Percentiles rank a stretch among this genome's conserved stretches.
Evolutionary conservation across 2,888 invertebrate species (phyloP).

Genomic region (Colostygia pectinataria): DNA sequence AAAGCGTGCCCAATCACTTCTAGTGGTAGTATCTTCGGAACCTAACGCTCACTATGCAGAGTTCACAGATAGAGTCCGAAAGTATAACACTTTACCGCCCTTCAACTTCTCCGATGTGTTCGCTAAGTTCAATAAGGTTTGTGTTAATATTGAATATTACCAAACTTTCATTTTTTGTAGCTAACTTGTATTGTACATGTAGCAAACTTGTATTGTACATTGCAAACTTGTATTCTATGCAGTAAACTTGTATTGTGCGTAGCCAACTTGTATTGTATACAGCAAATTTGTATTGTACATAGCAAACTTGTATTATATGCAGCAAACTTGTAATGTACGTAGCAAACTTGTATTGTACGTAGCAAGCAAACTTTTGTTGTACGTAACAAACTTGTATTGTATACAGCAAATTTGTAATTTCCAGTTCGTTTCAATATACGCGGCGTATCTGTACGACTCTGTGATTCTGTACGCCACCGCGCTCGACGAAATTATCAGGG

Average conservation of each 20-base stretch:
- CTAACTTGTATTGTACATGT: background rate
- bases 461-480: slow-evolving; percentile 95
- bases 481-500: slow-evolving; percentile 87
- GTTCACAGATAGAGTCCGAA: slow-evolving; percentile 91
- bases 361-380: no score
- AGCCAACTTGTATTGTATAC: background rate
- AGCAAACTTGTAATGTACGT: no score
- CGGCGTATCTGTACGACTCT: slow-evolving; percentile 97
- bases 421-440: slow-evolving; percentile 94
- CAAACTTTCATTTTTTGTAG: background rate
- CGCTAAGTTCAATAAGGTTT: slow-evolving; percentile 79
- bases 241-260: no score
- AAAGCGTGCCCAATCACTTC: slow-evolving; percentile 90
- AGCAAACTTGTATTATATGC: background rate
- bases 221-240: background rate
- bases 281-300: no score
- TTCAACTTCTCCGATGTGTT: slow-evolving; percentile 89
- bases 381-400: background rate
- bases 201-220: no score
- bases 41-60: slow-evolving; percentile 88
- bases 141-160: slow-evolving; percentile 3
- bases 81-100: slow-evolving; percentile 90
- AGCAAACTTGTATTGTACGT: background rate
- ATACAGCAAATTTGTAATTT: background rate
- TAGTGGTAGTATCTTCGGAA: slow-evolving; percentile 95